Conservation (phyloP, 1,140 invertebrate genomes). For the Chironomus tepperi region DNA sequence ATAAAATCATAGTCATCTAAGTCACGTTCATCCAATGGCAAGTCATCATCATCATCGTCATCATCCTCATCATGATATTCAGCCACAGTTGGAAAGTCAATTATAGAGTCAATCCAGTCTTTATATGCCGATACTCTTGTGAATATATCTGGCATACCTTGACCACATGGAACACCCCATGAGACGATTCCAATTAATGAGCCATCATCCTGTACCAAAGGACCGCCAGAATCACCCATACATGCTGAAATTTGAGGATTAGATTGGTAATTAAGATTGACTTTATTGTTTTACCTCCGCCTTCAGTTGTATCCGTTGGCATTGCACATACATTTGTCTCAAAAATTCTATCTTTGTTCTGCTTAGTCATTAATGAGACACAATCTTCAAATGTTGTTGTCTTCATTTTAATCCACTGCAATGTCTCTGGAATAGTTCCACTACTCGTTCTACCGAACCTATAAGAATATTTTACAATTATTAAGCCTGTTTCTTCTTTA, state of each 20-base stretch:
- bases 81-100: not conserved
- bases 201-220: slow-evolving; percentile 24
- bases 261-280: not conserved
- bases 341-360: not conserved
- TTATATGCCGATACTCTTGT: slow-evolving; percentile 44
- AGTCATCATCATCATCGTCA: not conserved
- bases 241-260: slow-evolving; percentile 14
- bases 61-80: not conserved
- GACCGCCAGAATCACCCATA: slow-evolving; percentile 27
- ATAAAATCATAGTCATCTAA: not conserved
- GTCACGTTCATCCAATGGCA: not conserved
- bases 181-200: not conserved
- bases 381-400: not conserved
- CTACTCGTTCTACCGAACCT: too few relatives aligned
- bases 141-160: slow-evolving; percentile 42
- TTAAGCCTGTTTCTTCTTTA: not conserved
- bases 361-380: not conserved
- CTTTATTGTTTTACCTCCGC: not conserved
- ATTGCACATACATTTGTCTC: slow-evolving; percentile 3
- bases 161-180: slow-evolving; percentile 32
- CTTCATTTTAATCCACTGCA: not conserved
- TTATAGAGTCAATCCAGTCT: slow-evolving; percentile 46
- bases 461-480: too few relatives aligned
- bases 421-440: not conserved
- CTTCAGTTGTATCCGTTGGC: not conserved